Conservation (phyloP, 1,140 invertebrate genomes). For the Chionoecetes opilio region DNA sequence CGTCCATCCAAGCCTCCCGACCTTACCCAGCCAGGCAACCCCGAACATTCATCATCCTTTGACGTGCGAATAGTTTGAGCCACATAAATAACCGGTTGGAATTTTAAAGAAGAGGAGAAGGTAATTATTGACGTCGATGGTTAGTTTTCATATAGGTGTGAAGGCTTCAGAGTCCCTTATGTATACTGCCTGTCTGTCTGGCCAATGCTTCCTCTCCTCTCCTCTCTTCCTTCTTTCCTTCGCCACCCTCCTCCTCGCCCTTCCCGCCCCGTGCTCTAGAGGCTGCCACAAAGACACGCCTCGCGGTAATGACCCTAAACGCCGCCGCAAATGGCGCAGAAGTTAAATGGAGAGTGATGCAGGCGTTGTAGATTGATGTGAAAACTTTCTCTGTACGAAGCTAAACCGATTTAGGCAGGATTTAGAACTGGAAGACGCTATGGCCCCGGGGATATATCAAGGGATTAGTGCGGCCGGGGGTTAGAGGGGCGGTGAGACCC, state of each 20-base stretch:
- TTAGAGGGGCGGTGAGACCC: neutral
- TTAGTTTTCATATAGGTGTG: neutral
- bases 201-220: neutral
- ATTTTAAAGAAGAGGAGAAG: neutral
- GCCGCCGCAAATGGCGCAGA: conserved; percentile 53
- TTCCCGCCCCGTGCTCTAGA: neutral
- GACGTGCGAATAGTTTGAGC: neutral
- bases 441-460: neutral
- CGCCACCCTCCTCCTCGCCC: neutral
- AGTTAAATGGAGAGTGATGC: conserved; percentile 60
- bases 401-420: conserved; percentile 48
- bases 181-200: neutral
- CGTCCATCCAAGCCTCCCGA: neutral
- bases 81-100: neutral
- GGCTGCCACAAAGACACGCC: conserved; percentile 48
- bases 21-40: neutral
- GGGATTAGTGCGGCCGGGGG: conserved; percentile 35
- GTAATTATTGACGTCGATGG: neutral
- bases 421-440: conserved; percentile 53
- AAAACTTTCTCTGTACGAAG: conserved; percentile 49
- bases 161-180: too few relatives aligned
- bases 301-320: conserved; percentile 50
- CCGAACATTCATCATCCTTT: neutral
- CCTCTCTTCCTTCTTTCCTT: neutral
- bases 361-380: conserved; percentile 47